Base-by-base conservation (phyloP, 2,113 vertebrate species). In the Calidris pugnax region DNA sequence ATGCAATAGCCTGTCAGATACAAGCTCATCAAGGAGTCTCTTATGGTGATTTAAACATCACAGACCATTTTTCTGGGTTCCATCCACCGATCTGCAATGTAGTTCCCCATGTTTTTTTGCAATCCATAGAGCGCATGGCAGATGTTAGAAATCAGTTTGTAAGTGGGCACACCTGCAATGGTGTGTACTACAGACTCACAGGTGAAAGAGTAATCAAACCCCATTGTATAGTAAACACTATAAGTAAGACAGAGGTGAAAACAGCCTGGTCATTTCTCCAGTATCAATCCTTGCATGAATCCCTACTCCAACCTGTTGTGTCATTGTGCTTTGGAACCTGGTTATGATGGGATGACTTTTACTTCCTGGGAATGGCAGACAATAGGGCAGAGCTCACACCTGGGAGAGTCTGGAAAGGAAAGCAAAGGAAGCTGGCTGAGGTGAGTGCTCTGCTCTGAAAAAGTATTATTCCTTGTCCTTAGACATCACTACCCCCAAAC, bases 201-300 rank as follows among this genome's bases (percentile, higher is more conserved):
- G 28, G 14, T 43, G 23, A 82, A 87, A 78, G 41, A 78, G 23
- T 17, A 51, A 39, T 9, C 27, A 48, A 88, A 90, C 12, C 13
- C 6, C 15, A 28, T 4, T 62, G 4, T n/a, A 39, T 3, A 18
- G 8, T 7, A 63, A 63, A 48, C 1, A 2, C 3, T 12, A 27
- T 32, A n/a, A n/a, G 8, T 71, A 62, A 82, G 59, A 14, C 27
- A 57, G 72, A 84, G 23, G 13, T 74, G 60, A 67, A 47, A 20
- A 43, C 16, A 74, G 30, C 22, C 12, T 3, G 7, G 21, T 16
- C 10, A 23, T 35, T 43, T 71, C 18, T 33, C 47, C 6, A 3
- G 22, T 48, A 17, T 14, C 60, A 64, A 72, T 72, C 24, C 41
- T 67, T 80, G 48, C 11, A 14, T 18, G 9, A 71, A 92, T 39